Evolutionary conservation across 2,797 vertebrate species (phyloP).

Genomic region (Microchirus variegatus): DNA sequence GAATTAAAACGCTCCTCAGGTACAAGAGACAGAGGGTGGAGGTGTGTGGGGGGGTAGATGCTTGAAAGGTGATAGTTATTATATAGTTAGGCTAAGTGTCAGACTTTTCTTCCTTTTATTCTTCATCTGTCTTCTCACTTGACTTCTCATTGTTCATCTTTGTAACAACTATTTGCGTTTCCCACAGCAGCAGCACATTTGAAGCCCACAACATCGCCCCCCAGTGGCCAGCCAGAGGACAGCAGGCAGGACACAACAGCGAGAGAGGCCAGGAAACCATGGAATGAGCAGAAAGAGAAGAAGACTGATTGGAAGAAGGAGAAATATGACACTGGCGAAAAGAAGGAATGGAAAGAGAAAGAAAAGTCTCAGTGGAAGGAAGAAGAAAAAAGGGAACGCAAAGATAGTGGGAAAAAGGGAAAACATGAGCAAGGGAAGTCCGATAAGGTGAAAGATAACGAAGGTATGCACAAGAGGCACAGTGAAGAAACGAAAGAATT

Average conservation of each 20-base stretch:
- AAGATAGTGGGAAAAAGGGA: constrained; percentile 51
- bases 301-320: constrained; percentile 49
- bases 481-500: constrained; percentile 37
- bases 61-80: constrained; percentile 15
- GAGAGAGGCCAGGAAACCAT: constrained; percentile 22
- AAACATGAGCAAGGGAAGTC: constrained; percentile 38
- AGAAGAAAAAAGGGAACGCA: constrained; percentile 38
- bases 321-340: constrained; percentile 28
- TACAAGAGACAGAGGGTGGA: constrained; percentile 49
- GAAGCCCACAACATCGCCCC: constrained; percentile 43
- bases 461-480: constrained; percentile 36
- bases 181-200: constrained; percentile 35
- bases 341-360: constrained; percentile 46
- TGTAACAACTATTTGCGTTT: constrained; percentile 25
- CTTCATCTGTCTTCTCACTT: constrained; percentile 8
- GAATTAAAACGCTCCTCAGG: constrained; percentile 67
- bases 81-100: constrained; percentile 8
- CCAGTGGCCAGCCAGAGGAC: constrained; percentile 64
- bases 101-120: not conserved
- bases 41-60: constrained; percentile 14
- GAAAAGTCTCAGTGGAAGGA: constrained; percentile 38
- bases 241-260: constrained; percentile 29
- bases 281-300: constrained; percentile 34
- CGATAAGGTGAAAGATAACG: constrained; percentile 38
- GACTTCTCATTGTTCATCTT: not conserved